Evolutionary conservation across 2,888 invertebrate species (phyloP).

Genomic region (Tortrix viridana): DNA sequence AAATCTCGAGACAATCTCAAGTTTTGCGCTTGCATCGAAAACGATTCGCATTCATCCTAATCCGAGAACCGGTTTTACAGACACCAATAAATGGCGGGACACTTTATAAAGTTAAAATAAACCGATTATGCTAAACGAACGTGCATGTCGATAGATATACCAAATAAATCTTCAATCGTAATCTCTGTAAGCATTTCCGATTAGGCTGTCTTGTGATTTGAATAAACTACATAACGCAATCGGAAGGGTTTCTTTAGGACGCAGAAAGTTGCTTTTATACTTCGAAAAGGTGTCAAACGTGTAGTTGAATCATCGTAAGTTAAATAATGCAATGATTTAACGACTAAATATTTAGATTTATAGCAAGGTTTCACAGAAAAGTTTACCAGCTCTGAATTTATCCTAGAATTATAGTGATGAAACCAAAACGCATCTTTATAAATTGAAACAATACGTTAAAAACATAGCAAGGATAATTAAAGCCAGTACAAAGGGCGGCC

Average conservation of each 20-base stretch:
- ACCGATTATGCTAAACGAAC: constrained; percentile 69
- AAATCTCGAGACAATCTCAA: background rate
- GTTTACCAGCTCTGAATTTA: too few relatives aligned
- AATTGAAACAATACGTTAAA: constrained; percentile 28
- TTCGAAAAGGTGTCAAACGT: too few relatives aligned
- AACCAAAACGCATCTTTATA: constrained; percentile 15
- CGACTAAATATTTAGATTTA: too few relatives aligned
- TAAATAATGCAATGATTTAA: too few relatives aligned
- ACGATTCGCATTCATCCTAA: constrained; percentile 44
- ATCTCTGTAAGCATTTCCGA: constrained; percentile 37
- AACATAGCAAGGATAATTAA: constrained; percentile 37
- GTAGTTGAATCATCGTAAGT: too few relatives aligned
- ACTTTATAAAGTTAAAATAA: constrained; percentile 64
- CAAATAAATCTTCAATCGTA: constrained; percentile 35
- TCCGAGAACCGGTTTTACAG: constrained; percentile 57
- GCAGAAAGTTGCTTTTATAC: too few relatives aligned
- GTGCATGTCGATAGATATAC: constrained; percentile 54
- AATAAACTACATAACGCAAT: constrained; percentile 13
- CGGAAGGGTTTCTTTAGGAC: too few relatives aligned
- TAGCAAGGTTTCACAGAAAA: too few relatives aligned
- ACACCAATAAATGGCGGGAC: constrained; percentile 52
- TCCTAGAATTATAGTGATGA: background rate
- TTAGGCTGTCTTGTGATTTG: constrained; percentile 29
- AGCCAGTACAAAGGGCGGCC: constrained; percentile 49
- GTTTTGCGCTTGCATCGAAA: constrained; percentile 9